Base-by-base conservation (phyloP, 2,113 vertebrate species). In the Bombycilla garrulus region DNA sequence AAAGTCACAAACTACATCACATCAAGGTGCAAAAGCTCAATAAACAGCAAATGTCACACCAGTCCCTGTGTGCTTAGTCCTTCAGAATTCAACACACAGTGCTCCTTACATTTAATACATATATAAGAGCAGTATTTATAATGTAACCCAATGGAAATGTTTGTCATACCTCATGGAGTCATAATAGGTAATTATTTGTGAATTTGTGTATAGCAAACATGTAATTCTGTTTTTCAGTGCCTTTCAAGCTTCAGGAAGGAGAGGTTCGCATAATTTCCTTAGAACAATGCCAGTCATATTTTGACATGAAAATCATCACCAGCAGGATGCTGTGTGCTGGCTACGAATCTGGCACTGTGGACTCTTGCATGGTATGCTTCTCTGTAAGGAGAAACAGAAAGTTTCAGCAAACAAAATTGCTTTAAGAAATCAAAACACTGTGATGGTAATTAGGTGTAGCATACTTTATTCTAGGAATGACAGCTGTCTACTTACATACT, bases 161-260 rank as follows among this genome's bases (percentile, higher is more conserved):
- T 62, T 61, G n/a, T 40, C 7, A 0, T 38, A 35, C 12, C 12
- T 66, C 29, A 51, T 22, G 26, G 29, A 73, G 15, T 31, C 24
- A 53, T 35, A 20, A 33, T 9, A 51, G 14, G 5, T 31, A 66
- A 33, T 15, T 47, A 21, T 74, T n/a, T n/a, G 9, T 22, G 25
- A 45, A 21, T 78, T 50, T 36, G 7, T 47, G 4, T 44, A 16
- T 3, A 61, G 15, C 36, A 40, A 93, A 84, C 29, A 51, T 12
- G 42, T 15, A 17, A 44, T 90, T 88, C 9, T 86, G 42, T 82
- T 91, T 77, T 91, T 31, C 72, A 99, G 99, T 99, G 98, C 99
- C 99, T 42, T 99, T 99, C 84, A 99, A 99, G 95, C 98, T 99
- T 47, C 99, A 99, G 93, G 99, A 99, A 90, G 99, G 99, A 17